A percentile compares a stretch with the other conserved stretches of the same genome.
Conservation (phyloP, 2,888 invertebrate species). For the Plemyria rubiginata region DNA sequence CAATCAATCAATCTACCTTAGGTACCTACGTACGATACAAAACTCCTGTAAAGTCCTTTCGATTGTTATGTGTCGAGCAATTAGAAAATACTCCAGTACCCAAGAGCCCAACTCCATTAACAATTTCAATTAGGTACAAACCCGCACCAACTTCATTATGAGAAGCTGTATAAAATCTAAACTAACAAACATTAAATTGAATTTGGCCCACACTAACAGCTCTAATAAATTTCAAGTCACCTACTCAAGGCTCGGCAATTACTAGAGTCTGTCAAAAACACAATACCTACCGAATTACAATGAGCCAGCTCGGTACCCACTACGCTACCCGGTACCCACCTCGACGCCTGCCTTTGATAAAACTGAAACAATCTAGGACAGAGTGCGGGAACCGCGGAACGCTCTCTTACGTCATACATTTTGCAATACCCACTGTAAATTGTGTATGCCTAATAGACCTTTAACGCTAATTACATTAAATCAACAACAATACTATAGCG, state of each 20-base stretch:
- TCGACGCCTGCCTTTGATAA: constrained; percentile 22
- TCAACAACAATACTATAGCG: too few species aligned
- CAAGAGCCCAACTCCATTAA: constrained; percentile 5
- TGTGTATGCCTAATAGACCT: too few species aligned
- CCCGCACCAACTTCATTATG: constrained; percentile 1
- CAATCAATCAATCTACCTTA: too few species aligned
- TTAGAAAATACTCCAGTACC: not conserved
- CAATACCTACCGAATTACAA: constrained; percentile 44
- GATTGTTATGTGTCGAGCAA: not conserved
- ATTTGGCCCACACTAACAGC: constrained; percentile 32
- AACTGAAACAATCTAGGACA: constrained; percentile 33
- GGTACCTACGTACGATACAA: too few species aligned
- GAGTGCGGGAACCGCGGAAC: constrained; percentile 6
- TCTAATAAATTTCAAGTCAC: constrained; percentile 40
- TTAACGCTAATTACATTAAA: too few species aligned
- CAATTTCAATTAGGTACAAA: constrained; percentile 10
- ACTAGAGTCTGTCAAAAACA: constrained; percentile 44
- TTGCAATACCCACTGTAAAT: too few species aligned
- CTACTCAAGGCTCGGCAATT: constrained; percentile 36
- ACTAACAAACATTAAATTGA: constrained; percentile 33
- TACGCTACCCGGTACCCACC: constrained; percentile 14
- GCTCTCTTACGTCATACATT: constrained; percentile 22
- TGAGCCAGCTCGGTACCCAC: constrained; percentile 19
- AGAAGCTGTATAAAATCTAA: constrained; percentile 28
- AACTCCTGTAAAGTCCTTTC: too few species aligned